These are phyloP conservation scores for Fringilla coelebs DNA, from an alignment of 2,797 vertebrate species.

Conservation along the genomic window DNA sequence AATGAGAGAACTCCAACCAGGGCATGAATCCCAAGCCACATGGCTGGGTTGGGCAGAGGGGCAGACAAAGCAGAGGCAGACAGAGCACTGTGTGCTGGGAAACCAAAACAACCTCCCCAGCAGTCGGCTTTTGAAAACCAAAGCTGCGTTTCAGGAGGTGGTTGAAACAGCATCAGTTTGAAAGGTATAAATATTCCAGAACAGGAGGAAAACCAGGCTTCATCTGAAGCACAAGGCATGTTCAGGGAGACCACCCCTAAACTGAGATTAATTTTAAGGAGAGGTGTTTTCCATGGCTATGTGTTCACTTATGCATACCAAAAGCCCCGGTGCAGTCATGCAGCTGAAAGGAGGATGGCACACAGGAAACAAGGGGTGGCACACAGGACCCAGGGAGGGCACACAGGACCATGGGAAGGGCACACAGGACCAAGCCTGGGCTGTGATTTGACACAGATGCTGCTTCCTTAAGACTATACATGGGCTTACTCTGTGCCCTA, in stretches of 20 bases:
- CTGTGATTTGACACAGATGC: background rate
- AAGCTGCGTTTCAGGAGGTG: background rate
- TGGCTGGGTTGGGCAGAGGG: background rate
- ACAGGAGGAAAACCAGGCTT: background rate
- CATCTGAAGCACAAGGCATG: background rate
- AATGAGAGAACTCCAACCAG: slow-evolving; percentile 63
- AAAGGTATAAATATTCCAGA: background rate
- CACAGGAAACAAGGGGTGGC: background rate
- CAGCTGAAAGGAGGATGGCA: background rate
- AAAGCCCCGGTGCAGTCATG: background rate
- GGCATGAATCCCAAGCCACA: slow-evolving; percentile 45
- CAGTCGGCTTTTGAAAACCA: background rate
- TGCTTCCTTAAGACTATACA: background rate
- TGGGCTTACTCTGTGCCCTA: background rate
- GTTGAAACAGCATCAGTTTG: background rate
- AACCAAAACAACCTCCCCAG: slow-evolving; percentile 29
- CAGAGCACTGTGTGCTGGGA: background rate
- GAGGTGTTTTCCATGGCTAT: background rate
- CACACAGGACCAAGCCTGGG: background rate
- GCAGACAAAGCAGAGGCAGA: slow-evolving; percentile 44
- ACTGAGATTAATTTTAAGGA: background rate
- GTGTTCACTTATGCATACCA: background rate
- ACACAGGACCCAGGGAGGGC: background rate
- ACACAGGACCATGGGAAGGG: background rate
- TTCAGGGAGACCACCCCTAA: background rate